Conservation (phyloP, 2,113 vertebrate species). For the Epinephelus moara region DNA sequence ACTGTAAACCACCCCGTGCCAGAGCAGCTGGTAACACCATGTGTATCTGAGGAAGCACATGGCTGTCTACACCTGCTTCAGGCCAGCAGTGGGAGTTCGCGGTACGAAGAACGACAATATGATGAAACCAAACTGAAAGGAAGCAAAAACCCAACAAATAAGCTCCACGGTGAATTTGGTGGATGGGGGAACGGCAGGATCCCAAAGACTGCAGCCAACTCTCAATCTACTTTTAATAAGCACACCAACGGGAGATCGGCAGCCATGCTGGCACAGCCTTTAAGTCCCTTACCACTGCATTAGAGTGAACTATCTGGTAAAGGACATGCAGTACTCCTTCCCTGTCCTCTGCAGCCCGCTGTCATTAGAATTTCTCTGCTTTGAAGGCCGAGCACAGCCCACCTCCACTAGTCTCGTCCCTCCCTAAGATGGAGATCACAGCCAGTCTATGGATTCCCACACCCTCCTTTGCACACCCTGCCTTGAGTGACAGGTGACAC, state of each 20-base stretch:
- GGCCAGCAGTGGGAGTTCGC: constrained; percentile 9
- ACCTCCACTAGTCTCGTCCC: constrained; percentile 55
- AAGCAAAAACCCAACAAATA: constrained; percentile 41
- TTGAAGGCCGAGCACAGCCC: constrained; percentile 72
- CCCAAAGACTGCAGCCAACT: constrained; percentile 42
- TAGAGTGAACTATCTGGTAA: constrained; percentile 56
- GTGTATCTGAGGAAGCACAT: background rate
- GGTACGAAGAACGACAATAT: background rate
- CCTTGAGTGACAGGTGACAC: constrained; percentile 87
- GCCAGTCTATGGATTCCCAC: constrained; percentile 62
- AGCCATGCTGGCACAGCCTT: constrained; percentile 40
- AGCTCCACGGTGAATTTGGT: constrained; percentile 9
- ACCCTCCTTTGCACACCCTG: constrained; percentile 64
- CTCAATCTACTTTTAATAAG: constrained; percentile 78
- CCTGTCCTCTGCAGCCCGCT: constrained; percentile 53
- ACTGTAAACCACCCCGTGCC: background rate
- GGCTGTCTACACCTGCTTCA: constrained; percentile 5
- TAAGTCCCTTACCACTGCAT: constrained; percentile 34
- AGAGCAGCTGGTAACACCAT: background rate
- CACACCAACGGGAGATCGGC: constrained; percentile 41
- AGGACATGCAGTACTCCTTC: constrained; percentile 64
- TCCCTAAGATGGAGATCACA: constrained; percentile 78
- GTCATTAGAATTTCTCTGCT: constrained; percentile 73
- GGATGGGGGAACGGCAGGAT: constrained; percentile 26
- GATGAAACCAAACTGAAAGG: constrained; percentile 7